phyloP scores from a whole-genome alignment of 2,888 invertebrate genomes.

The Drosophila limbata region DNA sequence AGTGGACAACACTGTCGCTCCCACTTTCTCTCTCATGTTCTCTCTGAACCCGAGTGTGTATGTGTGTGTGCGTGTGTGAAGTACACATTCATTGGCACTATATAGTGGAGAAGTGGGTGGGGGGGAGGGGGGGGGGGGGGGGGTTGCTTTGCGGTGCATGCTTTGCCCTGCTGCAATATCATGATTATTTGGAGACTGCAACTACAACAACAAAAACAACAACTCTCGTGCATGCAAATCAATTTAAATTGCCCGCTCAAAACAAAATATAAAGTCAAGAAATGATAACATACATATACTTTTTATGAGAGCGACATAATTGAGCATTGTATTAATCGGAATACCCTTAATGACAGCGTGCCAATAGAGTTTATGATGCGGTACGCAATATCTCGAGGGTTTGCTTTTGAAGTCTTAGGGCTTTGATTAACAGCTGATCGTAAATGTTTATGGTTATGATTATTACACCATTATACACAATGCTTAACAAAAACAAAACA shows the following conservation, averaged over 20 bases:
- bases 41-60: neutral
- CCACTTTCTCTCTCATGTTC: neutral
- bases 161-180: conserved; percentile 46
- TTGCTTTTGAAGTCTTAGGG: neutral
- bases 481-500: neutral
- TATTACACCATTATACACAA: conserved; percentile 1
- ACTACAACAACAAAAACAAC: conserved; percentile 7
- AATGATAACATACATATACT: neutral
- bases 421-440: conserved; percentile 20
- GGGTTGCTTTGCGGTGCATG: conserved; percentile 29
- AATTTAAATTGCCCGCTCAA: conserved; percentile 61
- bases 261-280: conserved; percentile 41
- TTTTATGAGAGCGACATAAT: conserved; percentile 23
- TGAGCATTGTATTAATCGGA: conserved; percentile 29
- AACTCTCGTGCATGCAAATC: conserved; percentile 43
- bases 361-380: conserved; percentile 5
- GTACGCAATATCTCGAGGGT: conserved; percentile 2
- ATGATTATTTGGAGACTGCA: conserved; percentile 40
- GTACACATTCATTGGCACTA: neutral
- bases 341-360: conserved; percentile 8
- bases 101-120: neutral
- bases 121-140: neutral
- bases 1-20: conserved; percentile 42
- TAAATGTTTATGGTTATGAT: conserved; percentile 5
- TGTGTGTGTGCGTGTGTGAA: conserved; percentile 11